phyloP scores from a whole-genome alignment of 2,888 invertebrate genomes.

The Amphipyra berbera region DNA sequence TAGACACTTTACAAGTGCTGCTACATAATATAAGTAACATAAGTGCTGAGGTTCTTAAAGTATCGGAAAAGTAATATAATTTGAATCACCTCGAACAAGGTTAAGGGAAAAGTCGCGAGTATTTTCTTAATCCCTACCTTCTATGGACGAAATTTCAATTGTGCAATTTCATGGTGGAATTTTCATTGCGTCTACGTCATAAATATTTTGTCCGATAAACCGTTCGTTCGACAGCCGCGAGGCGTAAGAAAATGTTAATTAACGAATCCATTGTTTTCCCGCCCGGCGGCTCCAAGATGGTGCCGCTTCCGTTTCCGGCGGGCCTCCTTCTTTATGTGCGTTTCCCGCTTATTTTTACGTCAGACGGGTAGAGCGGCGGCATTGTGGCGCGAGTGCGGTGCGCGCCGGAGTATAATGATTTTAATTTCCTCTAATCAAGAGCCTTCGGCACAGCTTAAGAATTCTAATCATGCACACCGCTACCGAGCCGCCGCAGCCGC shows the following conservation, averaged over 20 bases:
- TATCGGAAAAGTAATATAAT: not conserved
- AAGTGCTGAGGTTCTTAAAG: not conserved
- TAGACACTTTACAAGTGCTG: not conserved
- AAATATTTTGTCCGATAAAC: constrained; percentile 90
- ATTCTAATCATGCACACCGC: constrained; percentile 88
- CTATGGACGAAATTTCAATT: constrained; percentile 76
- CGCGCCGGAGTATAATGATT: constrained; percentile 88
- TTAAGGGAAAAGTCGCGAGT: constrained; percentile 22
- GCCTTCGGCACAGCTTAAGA: constrained; percentile 89
- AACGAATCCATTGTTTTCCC: constrained; percentile 93
- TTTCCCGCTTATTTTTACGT: constrained; percentile 88
- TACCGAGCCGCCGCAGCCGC: constrained; percentile 64
- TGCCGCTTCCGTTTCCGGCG: constrained; percentile 89
- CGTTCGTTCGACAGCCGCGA: constrained; percentile 90
- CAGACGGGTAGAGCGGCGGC: constrained; percentile 78
- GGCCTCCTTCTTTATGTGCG: constrained; percentile 88
- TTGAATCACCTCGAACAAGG: constrained; percentile 20
- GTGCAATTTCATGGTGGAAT: constrained; percentile 84
- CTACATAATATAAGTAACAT: too few relatives aligned
- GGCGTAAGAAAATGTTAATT: constrained; percentile 94
- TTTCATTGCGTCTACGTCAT: constrained; percentile 86
- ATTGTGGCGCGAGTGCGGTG: constrained; percentile 80
- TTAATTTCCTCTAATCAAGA: constrained; percentile 90
- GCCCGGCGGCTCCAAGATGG: constrained; percentile 91
- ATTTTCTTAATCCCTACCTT: constrained; percentile 62